Conservation (phyloP, 2,797 vertebrate genomes). For the Sardinella longiceps region DNA sequence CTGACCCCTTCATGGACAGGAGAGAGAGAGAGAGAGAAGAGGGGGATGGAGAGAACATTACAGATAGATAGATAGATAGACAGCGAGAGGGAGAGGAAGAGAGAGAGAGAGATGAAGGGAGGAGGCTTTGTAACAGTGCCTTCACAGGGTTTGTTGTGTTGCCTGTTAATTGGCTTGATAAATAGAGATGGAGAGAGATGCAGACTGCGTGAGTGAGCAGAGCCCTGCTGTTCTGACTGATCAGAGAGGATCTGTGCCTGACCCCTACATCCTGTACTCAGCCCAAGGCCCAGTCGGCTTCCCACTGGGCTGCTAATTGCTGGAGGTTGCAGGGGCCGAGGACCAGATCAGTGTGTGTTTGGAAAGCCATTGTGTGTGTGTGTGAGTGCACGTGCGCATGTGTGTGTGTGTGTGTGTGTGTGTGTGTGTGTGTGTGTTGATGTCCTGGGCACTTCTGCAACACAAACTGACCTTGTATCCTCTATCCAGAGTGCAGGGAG, state of each 20-base stretch:
- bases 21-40: neutral
- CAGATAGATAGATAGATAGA: neutral
- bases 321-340: neutral
- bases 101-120: constrained; percentile 47
- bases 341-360: neutral
- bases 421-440: neutral
- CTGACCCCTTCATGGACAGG: constrained; percentile 15
- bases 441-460: neutral
- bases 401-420: neutral
- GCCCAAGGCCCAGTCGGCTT: neutral
- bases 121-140: constrained; percentile 39
- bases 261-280: neutral
- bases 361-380: neutral
- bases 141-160: constrained; percentile 37
- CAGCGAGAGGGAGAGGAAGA: constrained; percentile 53
- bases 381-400: too few species aligned
- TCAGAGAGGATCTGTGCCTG: neutral
- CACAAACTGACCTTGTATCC: neutral
- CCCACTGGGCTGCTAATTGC: neutral
- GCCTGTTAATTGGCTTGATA: neutral
- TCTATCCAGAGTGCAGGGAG: neutral
- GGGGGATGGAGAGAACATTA: neutral
- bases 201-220: neutral
- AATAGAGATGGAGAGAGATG: neutral
- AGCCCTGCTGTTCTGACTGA: constrained; percentile 3